Conservation (phyloP, 1,140 invertebrate genomes). For the Eurosta solidaginis region DNA sequence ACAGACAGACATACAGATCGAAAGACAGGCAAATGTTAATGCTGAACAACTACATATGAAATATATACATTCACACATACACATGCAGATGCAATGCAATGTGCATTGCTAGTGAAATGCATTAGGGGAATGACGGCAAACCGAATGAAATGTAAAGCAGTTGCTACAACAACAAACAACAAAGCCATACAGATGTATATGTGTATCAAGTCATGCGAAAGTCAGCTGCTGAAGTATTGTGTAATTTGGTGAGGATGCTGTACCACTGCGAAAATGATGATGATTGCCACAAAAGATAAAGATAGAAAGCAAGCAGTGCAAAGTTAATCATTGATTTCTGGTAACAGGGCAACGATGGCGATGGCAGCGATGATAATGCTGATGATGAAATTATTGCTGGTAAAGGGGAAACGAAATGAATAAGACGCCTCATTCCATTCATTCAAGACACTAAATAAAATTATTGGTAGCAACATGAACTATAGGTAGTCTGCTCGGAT, state of each 20-base stretch:
- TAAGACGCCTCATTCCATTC: neutral
- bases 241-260: neutral
- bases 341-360: slow-evolving; percentile 9
- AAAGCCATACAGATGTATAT: no score
- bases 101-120: neutral
- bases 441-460: neutral
- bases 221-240: no score
- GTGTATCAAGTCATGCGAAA: no score
- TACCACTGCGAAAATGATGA: neutral
- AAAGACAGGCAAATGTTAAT: neutral
- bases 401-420: neutral
- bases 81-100: neutral
- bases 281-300: neutral
- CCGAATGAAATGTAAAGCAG: neutral
- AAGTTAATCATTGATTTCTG: slow-evolving; percentile 24
- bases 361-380: slow-evolving; percentile 18
- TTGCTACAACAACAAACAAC: no score
- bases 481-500: neutral
- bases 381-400: slow-evolving; percentile 1
- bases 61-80: neutral
- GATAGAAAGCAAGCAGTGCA: slow-evolving; percentile 2
- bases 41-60: neutral
- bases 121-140: neutral
- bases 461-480: no score
- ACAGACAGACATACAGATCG: slow-evolving; percentile 10